These are phyloP conservation scores for Leptoteleia sp. DNA, from an alignment of 1,140 invertebrate genomes.

Conservation along the genomic window DNA sequence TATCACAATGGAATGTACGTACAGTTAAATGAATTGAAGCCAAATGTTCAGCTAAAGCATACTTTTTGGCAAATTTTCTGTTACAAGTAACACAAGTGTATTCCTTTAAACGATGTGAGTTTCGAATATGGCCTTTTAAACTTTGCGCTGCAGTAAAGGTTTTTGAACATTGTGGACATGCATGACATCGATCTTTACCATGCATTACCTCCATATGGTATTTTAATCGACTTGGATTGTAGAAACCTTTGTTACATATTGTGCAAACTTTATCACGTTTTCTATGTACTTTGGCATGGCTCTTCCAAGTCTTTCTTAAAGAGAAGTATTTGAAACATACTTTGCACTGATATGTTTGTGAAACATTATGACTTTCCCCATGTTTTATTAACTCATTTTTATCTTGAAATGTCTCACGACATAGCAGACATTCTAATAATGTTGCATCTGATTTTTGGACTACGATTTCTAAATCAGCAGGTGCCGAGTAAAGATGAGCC, in stretches of 20 bases:
- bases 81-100: constrained; percentile 29
- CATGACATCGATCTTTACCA: background rate
- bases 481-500: too few species aligned
- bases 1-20: constrained; percentile 27
- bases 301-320: too few species aligned
- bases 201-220: constrained; percentile 29
- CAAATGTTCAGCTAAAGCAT: constrained; percentile 31
- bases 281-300: constrained; percentile 11
- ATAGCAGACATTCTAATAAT: too few species aligned
- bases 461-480: too few species aligned
- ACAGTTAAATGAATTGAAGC: background rate
- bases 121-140: constrained; percentile 16
- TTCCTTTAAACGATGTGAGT: background rate
- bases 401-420: too few species aligned
- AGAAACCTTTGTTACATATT: constrained; percentile 34
- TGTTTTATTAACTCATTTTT: too few species aligned
- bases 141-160: background rate
- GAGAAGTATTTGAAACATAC: too few species aligned
- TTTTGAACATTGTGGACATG: constrained; percentile 34
- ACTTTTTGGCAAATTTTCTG: constrained; percentile 38
- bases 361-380: too few species aligned
- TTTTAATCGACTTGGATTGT: background rate
- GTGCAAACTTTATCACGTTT: constrained; percentile 21
- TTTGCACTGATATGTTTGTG: too few species aligned
- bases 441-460: too few species aligned